phyloP scores from a whole-genome alignment of 2,888 invertebrate species.

The Chrysolina americana region DNA sequence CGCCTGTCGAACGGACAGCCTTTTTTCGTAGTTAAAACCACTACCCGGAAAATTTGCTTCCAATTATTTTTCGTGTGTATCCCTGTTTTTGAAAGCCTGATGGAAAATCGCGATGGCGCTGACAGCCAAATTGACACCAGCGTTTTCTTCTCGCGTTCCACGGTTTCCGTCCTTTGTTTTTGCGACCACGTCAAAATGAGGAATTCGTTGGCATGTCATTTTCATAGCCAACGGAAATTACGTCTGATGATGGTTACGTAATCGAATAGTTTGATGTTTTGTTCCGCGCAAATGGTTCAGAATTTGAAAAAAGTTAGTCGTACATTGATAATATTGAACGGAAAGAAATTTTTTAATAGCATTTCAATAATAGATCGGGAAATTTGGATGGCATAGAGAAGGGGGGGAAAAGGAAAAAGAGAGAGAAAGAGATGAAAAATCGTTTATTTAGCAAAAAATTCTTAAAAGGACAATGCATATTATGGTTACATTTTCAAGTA shows the following conservation, averaged over 20 bases:
- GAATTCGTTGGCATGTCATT: not conserved
- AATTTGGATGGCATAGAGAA: no score
- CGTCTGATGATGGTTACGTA: not conserved
- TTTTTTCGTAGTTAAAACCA: constrained; percentile 44
- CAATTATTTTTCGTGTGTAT: constrained; percentile 50
- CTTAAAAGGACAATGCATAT: no score
- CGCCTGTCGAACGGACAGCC: no score
- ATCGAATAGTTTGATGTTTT: not conserved
- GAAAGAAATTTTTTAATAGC: no score
- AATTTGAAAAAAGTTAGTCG: no score
- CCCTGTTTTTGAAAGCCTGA: constrained; percentile 42
- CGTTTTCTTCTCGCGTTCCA: constrained; percentile 12
- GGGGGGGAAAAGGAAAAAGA: no score
- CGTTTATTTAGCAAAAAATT: no score
- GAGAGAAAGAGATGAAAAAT: no score
- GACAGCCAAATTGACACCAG: constrained; percentile 28
- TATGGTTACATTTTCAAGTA: no score
- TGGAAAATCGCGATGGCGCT: constrained; percentile 22
- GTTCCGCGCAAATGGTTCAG: no score
- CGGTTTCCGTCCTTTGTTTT: constrained; percentile 5
- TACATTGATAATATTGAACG: no score
- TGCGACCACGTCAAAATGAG: not conserved
- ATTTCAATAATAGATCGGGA: no score
- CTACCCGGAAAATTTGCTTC: constrained; percentile 54
- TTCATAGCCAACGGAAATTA: not conserved